Evolutionary conservation across 2,797 vertebrate species (phyloP).

Genomic region (Phalanger gymnotis): DNA sequence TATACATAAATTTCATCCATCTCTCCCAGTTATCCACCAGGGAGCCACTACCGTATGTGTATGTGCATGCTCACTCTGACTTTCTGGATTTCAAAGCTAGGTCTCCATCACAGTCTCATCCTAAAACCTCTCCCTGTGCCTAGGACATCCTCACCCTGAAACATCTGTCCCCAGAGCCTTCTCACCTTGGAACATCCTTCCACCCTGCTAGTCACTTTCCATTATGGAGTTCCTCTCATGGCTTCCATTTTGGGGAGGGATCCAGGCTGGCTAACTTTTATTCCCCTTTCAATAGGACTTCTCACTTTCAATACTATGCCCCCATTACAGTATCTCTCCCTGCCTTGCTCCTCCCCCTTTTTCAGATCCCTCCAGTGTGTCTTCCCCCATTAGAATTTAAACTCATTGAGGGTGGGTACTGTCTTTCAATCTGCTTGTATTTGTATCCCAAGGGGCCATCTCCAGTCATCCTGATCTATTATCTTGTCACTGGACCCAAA

Average conservation of each 20-base stretch:
- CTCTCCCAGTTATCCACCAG: not conserved
- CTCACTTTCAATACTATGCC: not conserved
- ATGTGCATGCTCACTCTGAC: too few relatives aligned
- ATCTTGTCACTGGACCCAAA: not conserved
- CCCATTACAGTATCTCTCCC: not conserved
- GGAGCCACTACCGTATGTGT: not conserved
- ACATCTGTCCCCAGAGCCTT: not conserved
- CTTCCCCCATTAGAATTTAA: not conserved
- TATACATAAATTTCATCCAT: not conserved
- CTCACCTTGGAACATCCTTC: not conserved
- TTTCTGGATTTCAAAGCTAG: not conserved
- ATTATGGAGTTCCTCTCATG: not conserved
- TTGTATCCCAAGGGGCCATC: not conserved
- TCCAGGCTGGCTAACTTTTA: not conserved
- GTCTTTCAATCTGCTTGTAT: not conserved
- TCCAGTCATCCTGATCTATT: too few relatives aligned
- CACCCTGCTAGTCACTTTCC: not conserved
- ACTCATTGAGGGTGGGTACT: not conserved
- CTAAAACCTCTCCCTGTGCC: not conserved
- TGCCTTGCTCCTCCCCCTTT: accelerated
- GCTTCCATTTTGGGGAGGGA: not conserved
- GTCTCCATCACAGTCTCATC: not conserved
- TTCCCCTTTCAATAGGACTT: not conserved
- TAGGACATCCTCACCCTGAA: not conserved
- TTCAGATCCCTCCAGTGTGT: not conserved